Evolutionary conservation across 92 coral and sea anemone genomes (phyloP).

Genomic region (Palythoa grandiflora): DNA sequence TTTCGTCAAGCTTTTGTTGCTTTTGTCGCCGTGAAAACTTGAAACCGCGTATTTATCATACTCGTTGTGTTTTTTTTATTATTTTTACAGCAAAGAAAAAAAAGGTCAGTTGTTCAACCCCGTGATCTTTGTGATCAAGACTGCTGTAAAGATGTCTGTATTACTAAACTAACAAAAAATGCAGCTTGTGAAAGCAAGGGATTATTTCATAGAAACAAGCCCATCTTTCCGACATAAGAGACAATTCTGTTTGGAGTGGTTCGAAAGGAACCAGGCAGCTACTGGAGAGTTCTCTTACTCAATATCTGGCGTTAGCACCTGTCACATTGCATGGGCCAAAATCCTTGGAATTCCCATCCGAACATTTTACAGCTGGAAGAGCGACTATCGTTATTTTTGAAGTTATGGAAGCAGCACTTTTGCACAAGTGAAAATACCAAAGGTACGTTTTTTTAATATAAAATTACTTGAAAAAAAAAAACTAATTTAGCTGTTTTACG

Average conservation of each 20-base stretch:
- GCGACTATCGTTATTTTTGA: constrained; percentile 41
- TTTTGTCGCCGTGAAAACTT: too few species aligned
- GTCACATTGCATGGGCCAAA: constrained; percentile 40
- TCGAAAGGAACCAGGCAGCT: constrained; percentile 58
- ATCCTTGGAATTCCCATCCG: constrained; percentile 62
- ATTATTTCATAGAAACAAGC: constrained; percentile 34
- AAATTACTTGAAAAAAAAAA: not conserved
- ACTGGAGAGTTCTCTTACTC: constrained; percentile 50
- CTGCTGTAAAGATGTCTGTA: constrained; percentile 53
- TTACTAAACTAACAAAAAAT: not conserved
- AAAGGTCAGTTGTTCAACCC: constrained; percentile 20
- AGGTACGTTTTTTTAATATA: not conserved
- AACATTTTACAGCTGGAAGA: constrained; percentile 63
- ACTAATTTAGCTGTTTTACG: not conserved
- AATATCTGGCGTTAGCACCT: constrained; percentile 39
- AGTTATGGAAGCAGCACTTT: not conserved
- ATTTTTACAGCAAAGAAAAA: constrained; percentile 35
- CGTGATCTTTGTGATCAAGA: not conserved
- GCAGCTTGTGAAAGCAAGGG: constrained; percentile 46
- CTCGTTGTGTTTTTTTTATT: not conserved
- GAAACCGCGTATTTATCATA: too few species aligned
- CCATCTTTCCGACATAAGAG: constrained; percentile 58
- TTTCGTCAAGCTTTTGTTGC: too few species aligned
- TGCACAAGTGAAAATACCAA: not conserved
- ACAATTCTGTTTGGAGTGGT: constrained; percentile 62